These are phyloP conservation scores for Venusia cambrica DNA, from an alignment of 2,888 invertebrate species.

Conservation along the genomic window DNA sequence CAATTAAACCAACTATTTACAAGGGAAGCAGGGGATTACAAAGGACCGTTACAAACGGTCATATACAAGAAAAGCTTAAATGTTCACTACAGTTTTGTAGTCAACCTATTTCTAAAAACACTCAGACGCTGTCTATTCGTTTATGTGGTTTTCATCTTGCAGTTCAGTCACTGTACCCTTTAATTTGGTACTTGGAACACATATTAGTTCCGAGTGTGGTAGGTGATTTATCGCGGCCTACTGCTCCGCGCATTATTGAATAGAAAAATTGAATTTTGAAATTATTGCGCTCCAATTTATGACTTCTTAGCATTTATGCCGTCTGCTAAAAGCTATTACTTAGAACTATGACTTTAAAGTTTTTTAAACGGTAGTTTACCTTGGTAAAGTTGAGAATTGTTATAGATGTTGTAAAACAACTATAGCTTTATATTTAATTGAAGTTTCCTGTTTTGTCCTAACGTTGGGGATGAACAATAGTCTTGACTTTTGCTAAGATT, in stretches of 20 bases:
- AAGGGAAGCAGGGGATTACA: no score
- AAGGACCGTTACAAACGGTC: no score
- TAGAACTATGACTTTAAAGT: no score
- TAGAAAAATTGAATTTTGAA: slow-evolving; percentile 76
- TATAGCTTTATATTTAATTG: no score
- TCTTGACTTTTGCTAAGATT: no score
- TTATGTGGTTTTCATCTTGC: slow-evolving; percentile 23
- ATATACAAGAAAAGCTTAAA: slow-evolving; percentile 4
- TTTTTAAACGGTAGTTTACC: no score
- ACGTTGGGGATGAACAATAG: no score
- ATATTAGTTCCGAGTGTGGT: slow-evolving; percentile 41
- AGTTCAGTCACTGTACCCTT: slow-evolving; percentile 26
- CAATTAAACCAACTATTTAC: no score
- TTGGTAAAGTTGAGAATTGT: no score
- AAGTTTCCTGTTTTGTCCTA: no score
- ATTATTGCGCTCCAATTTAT: slow-evolving; percentile 61
- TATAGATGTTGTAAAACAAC: no score
- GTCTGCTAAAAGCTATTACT: slow-evolving; percentile 64
- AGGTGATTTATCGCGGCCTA: slow-evolving; percentile 65
- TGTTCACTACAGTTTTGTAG: slow-evolving; percentile 12
- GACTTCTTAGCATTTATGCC: slow-evolving; percentile 53
- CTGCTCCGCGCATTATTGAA: slow-evolving; percentile 64
- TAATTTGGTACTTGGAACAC: slow-evolving; percentile 48
- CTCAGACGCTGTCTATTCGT: slow-evolving; percentile 19
- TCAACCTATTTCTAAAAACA: slow-evolving; percentile 12